Base-by-base conservation (phyloP, 2,113 vertebrate species). In the Telmatochromis brichardi region DNA sequence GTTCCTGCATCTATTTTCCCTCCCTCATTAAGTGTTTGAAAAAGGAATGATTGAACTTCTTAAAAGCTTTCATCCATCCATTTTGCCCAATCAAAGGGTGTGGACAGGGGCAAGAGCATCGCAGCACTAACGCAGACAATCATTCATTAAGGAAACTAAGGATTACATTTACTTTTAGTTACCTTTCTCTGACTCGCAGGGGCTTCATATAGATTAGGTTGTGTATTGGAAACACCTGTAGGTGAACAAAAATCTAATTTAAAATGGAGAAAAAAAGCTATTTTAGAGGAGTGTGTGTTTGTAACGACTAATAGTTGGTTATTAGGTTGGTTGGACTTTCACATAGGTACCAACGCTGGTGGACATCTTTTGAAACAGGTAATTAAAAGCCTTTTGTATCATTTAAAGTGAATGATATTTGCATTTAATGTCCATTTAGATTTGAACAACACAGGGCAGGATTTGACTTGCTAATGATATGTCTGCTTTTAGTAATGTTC, bases 401-500 rank as follows among this genome's bases (percentile, higher is more conserved):
- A 63, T 80, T 80, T 28, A 80, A 26, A 68, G 11, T 63, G 55
- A 76, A 21, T 57, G 9, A 55, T 57, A 73, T 82, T 45, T 73
- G 37, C 79, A 57, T 76, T 73, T 73, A 28, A 47, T 54, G 53
- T 13, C 26, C 73, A 78, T 31, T 51, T 31, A n/a, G 10, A 31
- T 78, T 28, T 78, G 51, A 47, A 37, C 14, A 81, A 65, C 5
- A 23, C 21, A 60, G 7, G 10, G 23, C 2, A 51, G 21, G 9
- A 37, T 89, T 83, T 89, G 86, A 88, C 58, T 87, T 88, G 81
- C 54, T 85, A 91, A 93, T 90, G 47, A 54, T 13, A 58, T 4
- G 3, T 68, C 7, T 31, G 55, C 71, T 90, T 92, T 92, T 83
- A 90, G 31, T 42, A 68, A 76, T 81, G 42, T 86, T 87, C 85